Conservation (phyloP, 1,140 invertebrate species). For the Scylla paramamosain region DNA sequence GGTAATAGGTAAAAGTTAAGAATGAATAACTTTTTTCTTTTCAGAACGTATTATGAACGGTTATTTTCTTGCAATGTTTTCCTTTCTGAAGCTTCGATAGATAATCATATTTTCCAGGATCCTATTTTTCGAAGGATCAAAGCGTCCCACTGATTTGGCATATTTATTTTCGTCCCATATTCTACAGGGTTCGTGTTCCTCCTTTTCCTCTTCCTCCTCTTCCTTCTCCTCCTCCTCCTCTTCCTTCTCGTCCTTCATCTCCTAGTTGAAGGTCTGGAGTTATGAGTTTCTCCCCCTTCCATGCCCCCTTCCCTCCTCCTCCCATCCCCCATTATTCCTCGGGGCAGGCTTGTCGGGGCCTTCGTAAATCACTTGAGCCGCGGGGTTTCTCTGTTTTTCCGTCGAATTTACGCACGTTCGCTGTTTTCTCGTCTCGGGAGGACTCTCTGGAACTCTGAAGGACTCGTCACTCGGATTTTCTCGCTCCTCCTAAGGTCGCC, state of each 20-base stretch:
- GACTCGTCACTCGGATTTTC: background rate
- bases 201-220: background rate
- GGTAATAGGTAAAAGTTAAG: no score
- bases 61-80: no score
- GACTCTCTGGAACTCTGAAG: background rate
- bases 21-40: no score
- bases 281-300: background rate
- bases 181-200: no score
- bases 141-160: no score
- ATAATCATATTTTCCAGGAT: no score
- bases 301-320: background rate
- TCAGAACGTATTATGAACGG: no score
- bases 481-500: background rate
- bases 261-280: background rate
- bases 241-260: background rate
- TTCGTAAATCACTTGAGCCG: background rate
- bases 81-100: no score
- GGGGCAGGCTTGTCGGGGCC: background rate
- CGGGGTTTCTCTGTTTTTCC: constrained; percentile 1
- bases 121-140: no score
- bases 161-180: no score
- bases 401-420: background rate
- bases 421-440: background rate
- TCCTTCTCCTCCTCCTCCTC: background rate
- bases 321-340: no score